These are phyloP conservation scores for Drosophila flavopinicola DNA, from an alignment of 2,888 invertebrate genomes.

Conservation along the genomic window DNA sequence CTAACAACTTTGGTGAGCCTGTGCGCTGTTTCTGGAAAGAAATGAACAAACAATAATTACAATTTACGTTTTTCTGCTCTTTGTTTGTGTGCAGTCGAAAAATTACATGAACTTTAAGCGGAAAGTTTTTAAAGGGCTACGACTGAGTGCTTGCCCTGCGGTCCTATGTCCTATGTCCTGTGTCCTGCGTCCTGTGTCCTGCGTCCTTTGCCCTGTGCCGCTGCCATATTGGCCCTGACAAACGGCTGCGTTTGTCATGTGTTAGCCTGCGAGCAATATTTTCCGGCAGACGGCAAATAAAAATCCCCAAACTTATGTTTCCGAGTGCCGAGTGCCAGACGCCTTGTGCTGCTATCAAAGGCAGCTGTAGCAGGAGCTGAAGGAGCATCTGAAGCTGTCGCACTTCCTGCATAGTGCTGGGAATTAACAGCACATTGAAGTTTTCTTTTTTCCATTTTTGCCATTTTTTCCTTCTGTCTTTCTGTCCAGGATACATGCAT, in stretches of 20 bases:
- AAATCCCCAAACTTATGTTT: constrained; percentile 80
- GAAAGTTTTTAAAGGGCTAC: constrained; percentile 34
- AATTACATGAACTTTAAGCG: constrained; percentile 51
- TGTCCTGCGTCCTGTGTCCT: constrained; percentile 7
- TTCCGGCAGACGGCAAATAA: constrained; percentile 77
- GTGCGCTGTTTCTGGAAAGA: constrained; percentile 6
- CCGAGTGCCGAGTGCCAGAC: constrained; percentile 53
- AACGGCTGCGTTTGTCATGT: constrained; percentile 80
- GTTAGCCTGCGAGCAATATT: constrained; percentile 78
- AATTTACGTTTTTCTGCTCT: constrained; percentile 26
- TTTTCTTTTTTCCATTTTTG: constrained; percentile 11
- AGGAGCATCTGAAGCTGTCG: constrained; percentile 29
- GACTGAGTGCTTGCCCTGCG: background rate
- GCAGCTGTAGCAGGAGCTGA: constrained; percentile 9
- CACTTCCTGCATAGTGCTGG: constrained; percentile 54
- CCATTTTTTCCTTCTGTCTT: constrained; percentile 22
- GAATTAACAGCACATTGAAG: constrained; percentile 77
- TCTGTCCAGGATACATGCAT: constrained; percentile 52
- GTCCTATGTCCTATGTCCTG: constrained; percentile 3
- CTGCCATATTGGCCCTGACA: constrained; percentile 66
- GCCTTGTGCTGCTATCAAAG: constrained; percentile 36
- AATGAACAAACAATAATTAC: constrained; percentile 65
- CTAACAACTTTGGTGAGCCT: constrained; percentile 48
- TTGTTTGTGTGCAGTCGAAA: constrained; percentile 10
- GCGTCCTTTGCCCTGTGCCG: constrained; percentile 5